These are phyloP conservation scores for Lacerta bilineata DNA, from an alignment of 2,797 vertebrate species.

Conservation along the genomic window DNA sequence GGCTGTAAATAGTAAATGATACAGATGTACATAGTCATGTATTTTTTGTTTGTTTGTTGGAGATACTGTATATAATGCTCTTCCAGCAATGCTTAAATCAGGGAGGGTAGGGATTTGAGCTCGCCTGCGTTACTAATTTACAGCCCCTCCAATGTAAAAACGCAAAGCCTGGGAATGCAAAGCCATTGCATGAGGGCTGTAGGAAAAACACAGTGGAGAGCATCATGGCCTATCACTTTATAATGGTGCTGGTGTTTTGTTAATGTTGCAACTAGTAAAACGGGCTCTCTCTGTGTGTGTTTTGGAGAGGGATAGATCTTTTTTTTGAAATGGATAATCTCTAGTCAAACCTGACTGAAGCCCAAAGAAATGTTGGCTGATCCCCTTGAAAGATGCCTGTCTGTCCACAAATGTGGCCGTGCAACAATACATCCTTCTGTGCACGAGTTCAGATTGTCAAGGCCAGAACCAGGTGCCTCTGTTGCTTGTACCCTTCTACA, in stretches of 20 bases:
- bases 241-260: conserved; percentile 58
- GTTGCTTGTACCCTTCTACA: conserved; percentile 86
- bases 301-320: background rate
- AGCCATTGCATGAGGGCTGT: conserved; percentile 48
- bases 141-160: conserved; percentile 54
- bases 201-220: conserved; percentile 46
- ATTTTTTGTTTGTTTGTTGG: conserved; percentile 57
- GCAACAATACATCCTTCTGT: conserved; percentile 80
- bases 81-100: conserved; percentile 64
- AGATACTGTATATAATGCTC: conserved; percentile 45
- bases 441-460: conserved; percentile 81
- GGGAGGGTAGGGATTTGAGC: conserved; percentile 65
- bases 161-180: conserved; percentile 53
- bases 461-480: conserved; percentile 89
- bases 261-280: conserved; percentile 67
- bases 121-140: conserved; percentile 63
- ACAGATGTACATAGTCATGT: conserved; percentile 47
- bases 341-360: conserved; percentile 70
- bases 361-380: conserved; percentile 64
- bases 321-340: conserved; percentile 63
- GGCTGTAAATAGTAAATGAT: conserved; percentile 55
- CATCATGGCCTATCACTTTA: conserved; percentile 57
- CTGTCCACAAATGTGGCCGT: conserved; percentile 80
- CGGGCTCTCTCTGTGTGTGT: background rate
- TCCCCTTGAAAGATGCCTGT: conserved; percentile 77